A percentile compares a stretch with the other conserved stretches of the same genome.
Conservation (phyloP, 2,888 invertebrate species). For the Synergus gifuensis region DNA sequence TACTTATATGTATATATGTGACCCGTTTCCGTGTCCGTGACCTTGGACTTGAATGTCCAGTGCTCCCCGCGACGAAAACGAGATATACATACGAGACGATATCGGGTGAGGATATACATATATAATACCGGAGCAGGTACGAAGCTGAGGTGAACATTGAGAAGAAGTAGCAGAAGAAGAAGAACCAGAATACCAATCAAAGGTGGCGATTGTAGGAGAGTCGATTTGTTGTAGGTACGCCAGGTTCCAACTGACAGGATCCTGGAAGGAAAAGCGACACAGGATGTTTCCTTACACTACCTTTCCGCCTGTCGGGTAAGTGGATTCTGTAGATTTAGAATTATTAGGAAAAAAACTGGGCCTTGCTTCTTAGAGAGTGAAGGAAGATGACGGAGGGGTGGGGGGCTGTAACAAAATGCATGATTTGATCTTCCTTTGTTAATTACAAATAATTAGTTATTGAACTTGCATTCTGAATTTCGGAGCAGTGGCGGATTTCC, state of each 20-base stretch:
- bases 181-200: slow-evolving; percentile 49
- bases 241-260: slow-evolving; percentile 47
- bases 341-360: background rate
- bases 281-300: slow-evolving; percentile 76
- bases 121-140: slow-evolving; percentile 19
- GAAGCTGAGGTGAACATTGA: slow-evolving; percentile 41
- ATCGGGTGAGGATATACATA: slow-evolving; percentile 1
- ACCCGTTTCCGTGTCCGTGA: slow-evolving; percentile 42
- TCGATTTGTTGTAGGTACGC: slow-evolving; percentile 46
- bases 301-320: slow-evolving; percentile 76
- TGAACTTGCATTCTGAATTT: background rate
- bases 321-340: slow-evolving; percentile 26
- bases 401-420: too few relatives aligned
- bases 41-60: slow-evolving; percentile 48
- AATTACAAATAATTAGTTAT: background rate
- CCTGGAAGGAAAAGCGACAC: slow-evolving; percentile 51
- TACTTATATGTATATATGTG: background rate
- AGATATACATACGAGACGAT: background rate
- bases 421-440: too few relatives aligned
- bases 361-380: too few relatives aligned
- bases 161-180: slow-evolving; percentile 21
- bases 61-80: slow-evolving; percentile 35
- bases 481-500: too few relatives aligned
- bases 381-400: too few relatives aligned
- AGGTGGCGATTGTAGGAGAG: slow-evolving; percentile 58